phyloP scores from a whole-genome alignment of 2,888 invertebrate genomes.

The Orthosia gracilis region DNA sequence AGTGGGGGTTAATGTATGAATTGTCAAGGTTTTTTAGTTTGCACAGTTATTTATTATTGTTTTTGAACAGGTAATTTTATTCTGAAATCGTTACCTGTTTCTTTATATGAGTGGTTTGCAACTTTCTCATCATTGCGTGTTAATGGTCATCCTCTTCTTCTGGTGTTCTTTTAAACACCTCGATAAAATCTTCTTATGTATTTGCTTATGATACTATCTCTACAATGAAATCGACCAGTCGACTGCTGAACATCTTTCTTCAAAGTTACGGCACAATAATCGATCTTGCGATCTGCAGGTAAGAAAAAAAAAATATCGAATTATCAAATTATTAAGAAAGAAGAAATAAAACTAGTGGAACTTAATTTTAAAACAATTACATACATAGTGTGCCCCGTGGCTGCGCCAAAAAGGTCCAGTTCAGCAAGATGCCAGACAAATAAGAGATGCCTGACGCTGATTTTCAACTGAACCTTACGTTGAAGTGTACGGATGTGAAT shows the following conservation, averaged over 20 bases:
- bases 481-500: too few species aligned
- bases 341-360: too few species aligned
- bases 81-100: slow-evolving; percentile 7
- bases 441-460: too few species aligned
- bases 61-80: slow-evolving; percentile 5
- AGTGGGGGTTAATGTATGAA: slow-evolving; percentile 37
- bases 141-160: not conserved
- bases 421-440: too few species aligned
- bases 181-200: not conserved
- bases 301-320: too few species aligned
- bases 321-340: too few species aligned
- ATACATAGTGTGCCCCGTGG: too few species aligned
- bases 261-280: not conserved
- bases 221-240: not conserved
- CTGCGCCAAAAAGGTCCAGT: too few species aligned
- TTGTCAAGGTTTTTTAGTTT: slow-evolving; percentile 24
- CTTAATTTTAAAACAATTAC: too few species aligned
- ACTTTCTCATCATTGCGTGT: not conserved
- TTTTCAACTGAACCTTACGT: too few species aligned
- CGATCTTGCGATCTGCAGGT: too few species aligned
- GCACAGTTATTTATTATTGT: slow-evolving; percentile 24
- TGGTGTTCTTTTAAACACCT: not conserved
- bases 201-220: not conserved
- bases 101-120: not conserved
- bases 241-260: not conserved